Conservation (phyloP, 2,797 vertebrate species). For the Varecia variegata region DNA sequence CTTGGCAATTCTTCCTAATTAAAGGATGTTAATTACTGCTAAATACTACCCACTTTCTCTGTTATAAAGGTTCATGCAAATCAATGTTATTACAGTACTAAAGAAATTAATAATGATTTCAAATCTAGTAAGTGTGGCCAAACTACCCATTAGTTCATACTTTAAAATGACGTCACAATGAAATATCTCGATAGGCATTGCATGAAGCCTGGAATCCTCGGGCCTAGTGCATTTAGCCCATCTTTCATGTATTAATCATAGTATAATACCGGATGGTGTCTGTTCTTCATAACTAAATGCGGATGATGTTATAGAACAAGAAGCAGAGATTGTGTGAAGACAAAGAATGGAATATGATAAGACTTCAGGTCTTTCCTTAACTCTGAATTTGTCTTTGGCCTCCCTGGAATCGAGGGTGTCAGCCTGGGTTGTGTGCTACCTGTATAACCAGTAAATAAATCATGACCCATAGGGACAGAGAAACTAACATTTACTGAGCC, state of each 20-base stretch:
- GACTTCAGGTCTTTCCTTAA: neutral
- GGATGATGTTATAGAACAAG: neutral
- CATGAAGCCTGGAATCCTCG: neutral
- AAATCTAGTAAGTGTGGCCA: slow-evolving; percentile 79
- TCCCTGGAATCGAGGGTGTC: neutral
- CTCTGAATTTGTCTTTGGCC: neutral
- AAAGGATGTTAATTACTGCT: slow-evolving; percentile 86
- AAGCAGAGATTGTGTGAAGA: neutral
- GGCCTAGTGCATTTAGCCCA: slow-evolving; percentile 55
- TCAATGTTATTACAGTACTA: slow-evolving; percentile 85
- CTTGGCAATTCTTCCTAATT: slow-evolving; percentile 86
- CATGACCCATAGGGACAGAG: neutral
- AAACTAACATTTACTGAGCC: neutral
- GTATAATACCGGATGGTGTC: neutral
- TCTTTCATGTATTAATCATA: slow-evolving; percentile 22
- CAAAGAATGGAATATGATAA: neutral
- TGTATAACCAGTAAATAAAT: neutral
- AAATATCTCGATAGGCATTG: slow-evolving; percentile 54
- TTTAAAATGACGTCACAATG: slow-evolving; percentile 73
- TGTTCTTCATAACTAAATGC: neutral
- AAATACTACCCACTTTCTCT: slow-evolving; percentile 84
- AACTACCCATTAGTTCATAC: slow-evolving; percentile 83
- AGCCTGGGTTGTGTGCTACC: neutral
- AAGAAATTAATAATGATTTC: slow-evolving; percentile 86
- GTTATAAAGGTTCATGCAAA: slow-evolving; percentile 85